A percentile compares a stretch with the other conserved stretches of the same genome.
Evolutionary conservation across 2,888 invertebrate species (phyloP).

Genomic region (Latrodectus hesperus): DNA sequence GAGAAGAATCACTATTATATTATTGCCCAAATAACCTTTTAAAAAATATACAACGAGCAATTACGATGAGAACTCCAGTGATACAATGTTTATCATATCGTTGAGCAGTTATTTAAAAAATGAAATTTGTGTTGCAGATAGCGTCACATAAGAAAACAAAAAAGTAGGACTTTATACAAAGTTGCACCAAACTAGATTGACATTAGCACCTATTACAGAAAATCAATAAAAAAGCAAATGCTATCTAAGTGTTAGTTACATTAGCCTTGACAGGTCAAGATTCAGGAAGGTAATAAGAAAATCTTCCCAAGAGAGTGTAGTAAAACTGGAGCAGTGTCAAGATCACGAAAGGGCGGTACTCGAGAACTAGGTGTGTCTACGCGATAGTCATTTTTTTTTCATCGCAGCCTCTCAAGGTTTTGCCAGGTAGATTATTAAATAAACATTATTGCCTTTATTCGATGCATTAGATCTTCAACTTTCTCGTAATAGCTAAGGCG

Average conservation of each 20-base stretch:
- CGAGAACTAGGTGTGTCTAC: constrained; percentile 34
- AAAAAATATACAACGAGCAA: no score
- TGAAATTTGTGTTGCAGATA: no score
- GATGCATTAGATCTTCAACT: constrained; percentile 24
- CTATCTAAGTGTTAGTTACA: background rate
- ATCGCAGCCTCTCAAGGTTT: constrained; percentile 17
- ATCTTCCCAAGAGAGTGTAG: constrained; percentile 1
- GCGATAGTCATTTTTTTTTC: constrained; percentile 27
- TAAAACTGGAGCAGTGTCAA: constrained; percentile 64
- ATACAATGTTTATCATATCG: no score
- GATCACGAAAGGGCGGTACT: constrained; percentile 46
- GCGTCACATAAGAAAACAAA: no score
- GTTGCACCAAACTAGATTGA: no score
- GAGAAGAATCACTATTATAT: no score
- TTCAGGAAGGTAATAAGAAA: background rate
- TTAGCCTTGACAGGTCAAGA: constrained; percentile 63
- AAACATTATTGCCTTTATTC: constrained; percentile 29
- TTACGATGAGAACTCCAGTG: no score
- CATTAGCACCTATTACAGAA: no score
- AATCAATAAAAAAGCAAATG: no score
- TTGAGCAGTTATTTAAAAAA: no score
- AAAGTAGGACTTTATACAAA: no score
- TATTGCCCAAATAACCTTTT: no score
- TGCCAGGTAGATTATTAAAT: constrained; percentile 44
- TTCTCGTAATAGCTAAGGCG: constrained; percentile 35